Conservation (phyloP, 2,888 invertebrate species). For the Trichogramma evanescens region DNA sequence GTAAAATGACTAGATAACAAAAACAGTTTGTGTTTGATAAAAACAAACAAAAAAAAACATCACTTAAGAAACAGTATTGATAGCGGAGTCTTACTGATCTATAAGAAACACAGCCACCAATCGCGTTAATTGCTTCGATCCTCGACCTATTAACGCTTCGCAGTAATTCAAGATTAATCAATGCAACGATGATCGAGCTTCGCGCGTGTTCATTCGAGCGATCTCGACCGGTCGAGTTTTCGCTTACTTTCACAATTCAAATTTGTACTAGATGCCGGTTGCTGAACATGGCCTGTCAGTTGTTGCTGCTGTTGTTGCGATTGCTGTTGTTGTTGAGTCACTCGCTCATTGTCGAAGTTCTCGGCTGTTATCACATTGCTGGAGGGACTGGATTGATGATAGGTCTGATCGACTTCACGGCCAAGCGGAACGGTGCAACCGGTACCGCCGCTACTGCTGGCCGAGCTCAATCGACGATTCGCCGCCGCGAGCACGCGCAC, state of each 20-base stretch:
- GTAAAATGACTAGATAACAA: too few relatives aligned
- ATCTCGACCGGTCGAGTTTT: conserved; percentile 44
- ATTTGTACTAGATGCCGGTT: conserved; percentile 29
- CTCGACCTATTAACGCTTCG: too few relatives aligned
- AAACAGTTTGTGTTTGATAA: too few relatives aligned
- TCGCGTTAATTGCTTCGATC: too few relatives aligned
- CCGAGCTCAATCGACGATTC: conserved; percentile 8
- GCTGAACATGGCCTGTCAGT: conserved; percentile 7
- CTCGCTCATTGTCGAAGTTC: background rate
- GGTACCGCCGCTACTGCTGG: background rate
- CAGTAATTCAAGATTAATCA: background rate
- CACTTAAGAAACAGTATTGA: too few relatives aligned
- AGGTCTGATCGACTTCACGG: background rate
- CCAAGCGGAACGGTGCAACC: too few relatives aligned
- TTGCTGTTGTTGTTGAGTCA: background rate
- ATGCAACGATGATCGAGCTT: background rate
- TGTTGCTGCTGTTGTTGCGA: conserved; percentile 23
- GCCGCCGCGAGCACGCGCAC: conserved; percentile 10
- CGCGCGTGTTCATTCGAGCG: conserved; percentile 36
- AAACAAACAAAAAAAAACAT: too few relatives aligned
- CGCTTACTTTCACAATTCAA: conserved; percentile 44
- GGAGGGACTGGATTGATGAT: conserved; percentile 43
- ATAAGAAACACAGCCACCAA: too few relatives aligned
- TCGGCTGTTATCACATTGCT: conserved; percentile 45
- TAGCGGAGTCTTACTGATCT: too few relatives aligned